Conservation (phyloP, 64 coral and sea anemone species). For the Dendrophyllia cribrosa region DNA sequence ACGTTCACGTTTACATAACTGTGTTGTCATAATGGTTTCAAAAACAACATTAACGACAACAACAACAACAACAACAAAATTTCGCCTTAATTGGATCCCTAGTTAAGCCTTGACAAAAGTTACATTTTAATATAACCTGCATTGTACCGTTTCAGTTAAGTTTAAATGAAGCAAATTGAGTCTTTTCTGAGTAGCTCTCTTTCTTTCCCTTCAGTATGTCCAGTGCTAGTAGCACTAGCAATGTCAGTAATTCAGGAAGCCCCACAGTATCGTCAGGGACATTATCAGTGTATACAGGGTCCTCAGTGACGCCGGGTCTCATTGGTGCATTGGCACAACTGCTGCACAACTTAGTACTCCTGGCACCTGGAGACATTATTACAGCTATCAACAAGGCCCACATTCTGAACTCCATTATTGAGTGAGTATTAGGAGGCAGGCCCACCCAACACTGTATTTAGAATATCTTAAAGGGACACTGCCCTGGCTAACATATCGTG, state of each 20-base stretch:
- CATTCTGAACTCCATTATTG: slow-evolving; percentile 21
- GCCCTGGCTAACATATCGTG: too few species aligned
- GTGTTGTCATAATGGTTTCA: too few species aligned
- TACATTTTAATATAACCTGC: too few species aligned
- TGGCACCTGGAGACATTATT: slow-evolving; percentile 48
- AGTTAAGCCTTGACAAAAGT: too few species aligned
- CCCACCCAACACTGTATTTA: background rate
- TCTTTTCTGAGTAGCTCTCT: background rate
- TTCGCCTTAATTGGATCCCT: too few species aligned
- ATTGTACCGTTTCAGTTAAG: too few species aligned
- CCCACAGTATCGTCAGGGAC: slow-evolving; percentile 39
- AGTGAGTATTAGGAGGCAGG: background rate
- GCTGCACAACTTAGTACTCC: slow-evolving; percentile 70
- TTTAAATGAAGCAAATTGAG: background rate
- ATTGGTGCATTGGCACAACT: slow-evolving; percentile 74
- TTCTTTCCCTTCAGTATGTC: slow-evolving; percentile 67
- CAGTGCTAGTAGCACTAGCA: slow-evolving; percentile 57
- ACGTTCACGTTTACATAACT: too few species aligned
- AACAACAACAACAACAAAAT: too few species aligned
- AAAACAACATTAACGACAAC: too few species aligned
- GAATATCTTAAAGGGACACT: too few species aligned
- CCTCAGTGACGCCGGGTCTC: slow-evolving; percentile 78
- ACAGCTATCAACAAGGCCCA: slow-evolving; percentile 73
- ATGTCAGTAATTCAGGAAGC: slow-evolving; percentile 10
- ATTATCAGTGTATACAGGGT: slow-evolving; percentile 26